Conservation (phyloP, 2,888 invertebrate species). For the Chesias legatella region DNA sequence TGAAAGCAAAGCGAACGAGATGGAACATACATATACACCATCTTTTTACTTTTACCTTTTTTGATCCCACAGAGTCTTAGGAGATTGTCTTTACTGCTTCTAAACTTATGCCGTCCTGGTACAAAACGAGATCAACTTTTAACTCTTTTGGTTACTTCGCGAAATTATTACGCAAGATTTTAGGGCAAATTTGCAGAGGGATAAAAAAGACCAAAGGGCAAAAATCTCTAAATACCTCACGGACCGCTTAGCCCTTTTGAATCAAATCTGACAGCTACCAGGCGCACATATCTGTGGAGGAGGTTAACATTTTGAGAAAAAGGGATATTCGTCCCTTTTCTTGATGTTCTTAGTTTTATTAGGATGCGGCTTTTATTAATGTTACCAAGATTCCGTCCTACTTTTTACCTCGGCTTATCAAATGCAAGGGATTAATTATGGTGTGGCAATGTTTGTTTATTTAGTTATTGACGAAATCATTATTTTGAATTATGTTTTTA, state of each 20-base stretch:
- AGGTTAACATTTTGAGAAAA: slow-evolving; percentile 41
- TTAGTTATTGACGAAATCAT: too few relatives aligned
- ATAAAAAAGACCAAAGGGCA: slow-evolving; percentile 14
- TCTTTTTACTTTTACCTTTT: slow-evolving; percentile 17
- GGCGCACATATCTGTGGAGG: slow-evolving; percentile 38
- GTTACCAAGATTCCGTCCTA: too few relatives aligned
- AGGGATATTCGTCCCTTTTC: slow-evolving; percentile 30
- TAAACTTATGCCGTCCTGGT: slow-evolving; percentile 21
- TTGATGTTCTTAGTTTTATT: slow-evolving; percentile 4
- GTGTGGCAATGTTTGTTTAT: too few relatives aligned
- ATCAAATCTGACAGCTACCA: slow-evolving; percentile 42
- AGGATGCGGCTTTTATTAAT: too few relatives aligned
- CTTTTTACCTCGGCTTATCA: too few relatives aligned
- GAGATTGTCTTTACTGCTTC: slow-evolving; percentile 12
- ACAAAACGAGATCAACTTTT: slow-evolving; percentile 30
- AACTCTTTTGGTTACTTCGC: slow-evolving; percentile 25
- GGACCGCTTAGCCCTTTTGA: slow-evolving; percentile 38
- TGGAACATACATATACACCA: slow-evolving; percentile 2
- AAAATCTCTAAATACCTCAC: slow-evolving; percentile 23
- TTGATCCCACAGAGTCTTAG: slow-evolving; percentile 10
- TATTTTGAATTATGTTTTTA: too few relatives aligned
- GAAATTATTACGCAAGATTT: slow-evolving; percentile 16
- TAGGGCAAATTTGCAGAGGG: slow-evolving; percentile 5
- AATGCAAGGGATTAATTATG: too few relatives aligned
- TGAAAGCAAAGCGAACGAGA: slow-evolving; percentile 7